A percentile compares a stretch with the other conserved stretches of the same genome.
Evolutionary conservation across 1,140 invertebrate genomes (phyloP).

Genomic region (Diorhabda elongata): DNA sequence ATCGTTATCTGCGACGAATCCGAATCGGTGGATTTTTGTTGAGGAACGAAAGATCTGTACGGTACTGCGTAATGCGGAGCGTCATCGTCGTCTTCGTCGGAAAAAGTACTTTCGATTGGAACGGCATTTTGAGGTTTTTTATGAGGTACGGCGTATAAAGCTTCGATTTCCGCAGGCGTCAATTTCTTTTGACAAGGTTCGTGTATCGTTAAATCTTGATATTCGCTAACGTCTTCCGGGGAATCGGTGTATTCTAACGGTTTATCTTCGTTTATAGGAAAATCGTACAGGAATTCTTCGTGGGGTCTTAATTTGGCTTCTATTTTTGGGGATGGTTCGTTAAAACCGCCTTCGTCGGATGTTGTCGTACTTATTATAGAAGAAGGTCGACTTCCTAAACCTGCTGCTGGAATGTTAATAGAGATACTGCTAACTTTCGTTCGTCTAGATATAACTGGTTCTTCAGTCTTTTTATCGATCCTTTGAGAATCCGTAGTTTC

Average conservation of each 20-base stretch:
- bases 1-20: conserved; percentile 33
- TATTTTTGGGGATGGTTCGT: conserved; percentile 60
- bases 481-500: background rate
- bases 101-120: background rate
- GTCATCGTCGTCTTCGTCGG: conserved; percentile 12
- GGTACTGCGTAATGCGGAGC: conserved; percentile 23
- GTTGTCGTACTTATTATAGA: conserved; percentile 55
- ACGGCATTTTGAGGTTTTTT: conserved; percentile 12
- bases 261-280: conserved; percentile 35
- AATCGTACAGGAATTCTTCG: conserved; percentile 40
- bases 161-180: conserved; percentile 36
- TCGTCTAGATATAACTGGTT: conserved; percentile 35
- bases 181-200: conserved; percentile 22
- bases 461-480: conserved; percentile 38
- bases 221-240: conserved; percentile 31
- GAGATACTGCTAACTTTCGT: conserved; percentile 49
- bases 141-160: conserved; percentile 40
- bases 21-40: conserved; percentile 37
- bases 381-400: conserved; percentile 54
- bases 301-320: conserved; percentile 56
- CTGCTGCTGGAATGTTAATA: conserved; percentile 59
- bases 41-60: conserved; percentile 21
- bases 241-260: conserved; percentile 28
- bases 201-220: conserved; percentile 20
- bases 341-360: conserved; percentile 61